Base-by-base conservation (phyloP, 2,888 invertebrate genomes). In the Thysanoteuthis rhombus region DNA sequence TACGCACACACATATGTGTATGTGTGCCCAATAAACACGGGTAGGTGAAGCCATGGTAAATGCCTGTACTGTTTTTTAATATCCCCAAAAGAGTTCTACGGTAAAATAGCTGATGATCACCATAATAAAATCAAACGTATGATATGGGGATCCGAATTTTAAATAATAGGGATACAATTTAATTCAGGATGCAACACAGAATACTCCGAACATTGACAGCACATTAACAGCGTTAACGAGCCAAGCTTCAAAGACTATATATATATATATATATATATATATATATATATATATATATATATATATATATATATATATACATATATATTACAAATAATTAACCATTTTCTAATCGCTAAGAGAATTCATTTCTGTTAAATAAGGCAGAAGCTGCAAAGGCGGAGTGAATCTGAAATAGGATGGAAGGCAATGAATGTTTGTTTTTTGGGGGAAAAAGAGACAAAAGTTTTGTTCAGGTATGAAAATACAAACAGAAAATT, bases 241-340 rank as follows among this genome's bases (percentile, higher is more conserved):
- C 1, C 16, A n/a, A 89, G 32, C 10, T 3, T n/a, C n/a, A n/a
- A n/a, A n/a, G n/a, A 28, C 36, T 36, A 36, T 39, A 90, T 90
- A 38, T 90, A 92, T 52, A 47, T 58, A 47, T 92, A 92, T 38
- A 92, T n/a, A 92, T 47, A 92, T 36, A 47, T 47, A 92, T n/a
- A 38, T 92, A 52, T 52, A 47, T 92, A 52, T 47, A 58, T 92
- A 47, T 38, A 92, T 92, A 92, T 92, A 58, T 58, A 92, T 47
- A 39, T 52, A 47, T 47, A 92, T 47, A 36, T 92, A 52, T 38
- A 92, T 39, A 90, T 90, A 19, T 39, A 40, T 90, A 39, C 22
- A 28, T 90, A 1, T 39, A 39, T 39, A 90, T 28, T 28, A 32
- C 58, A 58, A 25, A 32, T 58, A 58, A 58, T 58, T 75, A 75